These are phyloP conservation scores for Moxostoma hubbsi DNA, from an alignment of 2,797 vertebrate genomes.

Conservation along the genomic window DNA sequence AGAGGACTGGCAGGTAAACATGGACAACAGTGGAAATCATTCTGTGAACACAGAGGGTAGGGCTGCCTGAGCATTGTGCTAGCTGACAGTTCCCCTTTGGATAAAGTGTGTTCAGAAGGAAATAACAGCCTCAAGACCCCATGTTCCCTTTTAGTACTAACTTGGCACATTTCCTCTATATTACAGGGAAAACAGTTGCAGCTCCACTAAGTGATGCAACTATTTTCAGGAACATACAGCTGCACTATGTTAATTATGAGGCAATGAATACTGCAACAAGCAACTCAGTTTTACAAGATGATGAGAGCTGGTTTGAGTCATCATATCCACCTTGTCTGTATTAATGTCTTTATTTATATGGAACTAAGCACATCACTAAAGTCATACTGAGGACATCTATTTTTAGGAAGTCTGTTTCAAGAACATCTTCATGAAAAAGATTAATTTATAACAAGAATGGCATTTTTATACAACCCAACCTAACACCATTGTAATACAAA, in stretches of 20 bases:
- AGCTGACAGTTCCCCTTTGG: constrained; percentile 40
- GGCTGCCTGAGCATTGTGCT: constrained; percentile 5
- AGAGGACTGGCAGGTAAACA: constrained; percentile 7
- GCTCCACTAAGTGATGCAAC: constrained; percentile 44
- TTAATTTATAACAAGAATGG: not conserved
- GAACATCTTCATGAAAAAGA: not conserved
- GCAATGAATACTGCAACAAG: constrained; percentile 9
- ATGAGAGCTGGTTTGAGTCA: not conserved
- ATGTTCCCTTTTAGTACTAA: constrained; percentile 65
- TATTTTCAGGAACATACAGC: constrained; percentile 33
- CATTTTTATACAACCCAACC: not conserved
- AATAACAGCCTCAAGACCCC: constrained; percentile 65
- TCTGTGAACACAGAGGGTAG: constrained; percentile 15
- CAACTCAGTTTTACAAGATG: not conserved
- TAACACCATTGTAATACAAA: constrained; percentile 16
- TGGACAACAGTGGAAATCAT: constrained; percentile 12
- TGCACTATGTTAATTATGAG: constrained; percentile 19
- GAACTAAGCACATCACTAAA: not conserved
- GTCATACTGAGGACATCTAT: not conserved
- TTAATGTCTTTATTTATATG: not conserved
- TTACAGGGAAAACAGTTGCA: constrained; percentile 66
- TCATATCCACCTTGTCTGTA: not conserved
- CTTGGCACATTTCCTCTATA: constrained; percentile 81
- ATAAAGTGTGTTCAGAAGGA: constrained; percentile 68
- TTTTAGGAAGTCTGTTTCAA: too few species aligned